phyloP scores from a whole-genome alignment of 2,888 invertebrate genomes.

The Eilema caniola region DNA sequence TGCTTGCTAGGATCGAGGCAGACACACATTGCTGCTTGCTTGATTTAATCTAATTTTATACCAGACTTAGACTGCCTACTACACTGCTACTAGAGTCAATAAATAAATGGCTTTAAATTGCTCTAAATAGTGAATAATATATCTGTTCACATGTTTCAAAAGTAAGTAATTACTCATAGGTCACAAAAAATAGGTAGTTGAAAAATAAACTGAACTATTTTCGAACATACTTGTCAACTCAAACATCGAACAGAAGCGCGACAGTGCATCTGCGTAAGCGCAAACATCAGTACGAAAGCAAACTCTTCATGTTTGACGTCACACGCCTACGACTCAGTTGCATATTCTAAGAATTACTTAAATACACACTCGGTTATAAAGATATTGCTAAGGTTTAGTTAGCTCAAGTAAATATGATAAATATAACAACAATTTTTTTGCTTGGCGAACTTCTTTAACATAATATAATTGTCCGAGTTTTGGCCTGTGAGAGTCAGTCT shows the following conservation, averaged over 20 bases:
- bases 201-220: slow-evolving; percentile 2
- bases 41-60: no score
- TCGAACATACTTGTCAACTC: slow-evolving; percentile 14
- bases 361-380: slow-evolving; percentile 25
- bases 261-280: slow-evolving; percentile 38
- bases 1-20: no score
- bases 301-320: slow-evolving; percentile 56
- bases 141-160: neutral
- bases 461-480: neutral
- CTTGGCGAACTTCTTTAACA: neutral
- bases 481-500: neutral
- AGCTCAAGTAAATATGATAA: neutral
- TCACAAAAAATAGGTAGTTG: neutral
- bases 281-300: slow-evolving; percentile 48
- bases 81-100: no score
- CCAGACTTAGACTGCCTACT: no score
- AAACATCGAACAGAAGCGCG: slow-evolving; percentile 55
- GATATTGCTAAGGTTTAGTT: slow-evolving; percentile 3
- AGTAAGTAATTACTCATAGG: neutral
- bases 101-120: no score
- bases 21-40: no score
- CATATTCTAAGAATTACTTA: slow-evolving; percentile 53
- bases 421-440: neutral
- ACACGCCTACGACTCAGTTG: slow-evolving; percentile 45
- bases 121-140: no score